Conservation (phyloP, 2,113 vertebrate genomes). For the Colaptes auratus region DNA sequence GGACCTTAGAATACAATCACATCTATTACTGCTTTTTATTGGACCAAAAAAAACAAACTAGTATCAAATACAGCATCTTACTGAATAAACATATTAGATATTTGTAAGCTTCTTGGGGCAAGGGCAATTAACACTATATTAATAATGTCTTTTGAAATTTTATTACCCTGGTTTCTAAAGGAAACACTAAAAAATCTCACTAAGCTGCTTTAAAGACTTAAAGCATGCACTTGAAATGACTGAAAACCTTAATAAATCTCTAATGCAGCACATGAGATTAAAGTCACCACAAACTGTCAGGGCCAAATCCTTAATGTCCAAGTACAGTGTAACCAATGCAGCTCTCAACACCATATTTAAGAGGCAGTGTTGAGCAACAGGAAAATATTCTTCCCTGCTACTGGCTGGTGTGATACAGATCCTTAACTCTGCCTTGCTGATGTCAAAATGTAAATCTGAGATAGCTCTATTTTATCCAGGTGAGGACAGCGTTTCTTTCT, state of each 20-base stretch:
- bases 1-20: background rate
- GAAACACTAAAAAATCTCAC: background rate
- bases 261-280: conserved; percentile 1
- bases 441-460: background rate
- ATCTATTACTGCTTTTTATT: background rate
- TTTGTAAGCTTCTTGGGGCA: background rate
- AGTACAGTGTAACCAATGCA: background rate
- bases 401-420: background rate
- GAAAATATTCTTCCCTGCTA: background rate
- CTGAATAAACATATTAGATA: background rate
- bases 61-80: background rate
- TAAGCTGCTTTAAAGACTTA: conserved; percentile 21
- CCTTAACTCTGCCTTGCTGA: background rate
- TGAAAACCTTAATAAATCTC: conserved; percentile 21
- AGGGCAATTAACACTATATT: background rate
- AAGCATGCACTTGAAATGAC: background rate
- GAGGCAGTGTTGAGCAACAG: background rate
- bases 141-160: background rate
- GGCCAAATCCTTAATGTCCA: background rate
- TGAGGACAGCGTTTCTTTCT: background rate
- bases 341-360: background rate
- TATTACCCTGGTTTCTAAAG: background rate
- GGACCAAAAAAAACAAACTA: background rate
- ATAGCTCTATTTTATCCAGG: background rate
- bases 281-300: background rate